phyloP scores from a whole-genome alignment of 2,113 vertebrate genomes.

The Osmerus mordax region DNA sequence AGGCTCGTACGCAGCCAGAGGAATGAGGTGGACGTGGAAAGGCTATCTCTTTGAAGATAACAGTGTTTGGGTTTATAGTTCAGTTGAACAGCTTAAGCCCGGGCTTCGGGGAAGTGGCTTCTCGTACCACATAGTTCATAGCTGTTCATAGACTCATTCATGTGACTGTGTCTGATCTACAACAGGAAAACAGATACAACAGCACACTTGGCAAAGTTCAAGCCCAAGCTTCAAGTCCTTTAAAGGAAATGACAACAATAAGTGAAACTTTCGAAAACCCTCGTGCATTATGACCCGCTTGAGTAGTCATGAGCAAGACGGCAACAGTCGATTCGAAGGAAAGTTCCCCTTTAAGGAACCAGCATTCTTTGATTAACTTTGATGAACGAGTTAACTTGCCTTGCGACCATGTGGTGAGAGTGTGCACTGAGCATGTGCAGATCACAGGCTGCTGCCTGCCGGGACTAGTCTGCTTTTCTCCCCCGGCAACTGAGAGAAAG shows the following conservation, averaged over 20 bases:
- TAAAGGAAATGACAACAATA: no score
- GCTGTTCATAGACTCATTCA: background rate
- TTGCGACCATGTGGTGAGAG: conserved; percentile 13
- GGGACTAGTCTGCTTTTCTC: conserved; percentile 57
- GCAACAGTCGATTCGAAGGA: no score
- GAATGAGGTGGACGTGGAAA: no score
- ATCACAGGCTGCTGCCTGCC: conserved; percentile 53
- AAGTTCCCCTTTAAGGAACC: no score
- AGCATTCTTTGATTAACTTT: no score
- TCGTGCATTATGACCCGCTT: no score
- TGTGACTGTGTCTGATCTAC: background rate
- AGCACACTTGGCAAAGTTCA: no score
- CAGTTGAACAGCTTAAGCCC: background rate
- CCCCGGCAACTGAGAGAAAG: conserved; percentile 40
- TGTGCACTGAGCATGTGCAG: conserved; percentile 31
- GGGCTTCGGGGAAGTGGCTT: background rate
- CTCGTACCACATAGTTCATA: background rate
- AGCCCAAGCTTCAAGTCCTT: no score
- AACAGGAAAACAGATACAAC: background rate
- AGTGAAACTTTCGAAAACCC: no score
- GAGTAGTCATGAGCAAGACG: no score
- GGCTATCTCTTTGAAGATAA: conserved; percentile 23
- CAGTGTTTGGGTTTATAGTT: conserved; percentile 1
- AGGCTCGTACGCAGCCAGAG: no score
- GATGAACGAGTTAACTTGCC: background rate